phyloP scores from a whole-genome alignment of 2,113 vertebrate genomes.

The Actenoides hombroni region DNA sequence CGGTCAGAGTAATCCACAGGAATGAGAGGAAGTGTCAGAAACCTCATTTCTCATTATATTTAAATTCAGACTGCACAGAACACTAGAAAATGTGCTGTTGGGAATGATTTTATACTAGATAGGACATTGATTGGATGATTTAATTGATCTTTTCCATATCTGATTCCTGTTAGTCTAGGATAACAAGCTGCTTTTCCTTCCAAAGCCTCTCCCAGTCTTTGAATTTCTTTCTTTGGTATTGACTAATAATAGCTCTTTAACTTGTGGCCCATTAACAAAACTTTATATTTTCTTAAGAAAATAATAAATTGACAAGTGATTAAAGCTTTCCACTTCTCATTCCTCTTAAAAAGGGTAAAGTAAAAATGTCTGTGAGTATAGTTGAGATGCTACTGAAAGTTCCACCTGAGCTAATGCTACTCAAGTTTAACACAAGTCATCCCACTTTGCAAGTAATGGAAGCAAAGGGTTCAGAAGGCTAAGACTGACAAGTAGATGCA shows the following conservation, averaged over 20 bases:
- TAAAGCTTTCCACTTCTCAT: background rate
- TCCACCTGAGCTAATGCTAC: background rate
- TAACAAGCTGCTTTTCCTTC: conserved; percentile 10
- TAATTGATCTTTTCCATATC: background rate
- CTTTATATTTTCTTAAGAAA: conserved; percentile 21
- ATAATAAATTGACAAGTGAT: conserved; percentile 43
- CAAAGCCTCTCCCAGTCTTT: background rate
- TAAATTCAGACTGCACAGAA: background rate
- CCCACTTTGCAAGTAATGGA: background rate
- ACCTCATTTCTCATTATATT: background rate
- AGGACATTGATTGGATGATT: background rate
- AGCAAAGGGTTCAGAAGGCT: background rate
- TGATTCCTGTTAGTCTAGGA: conserved; percentile 34
- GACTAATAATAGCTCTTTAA: conserved; percentile 34
- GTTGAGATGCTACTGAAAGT: background rate
- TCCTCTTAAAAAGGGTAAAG: background rate
- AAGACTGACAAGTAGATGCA: background rate
- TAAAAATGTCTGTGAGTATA: background rate
- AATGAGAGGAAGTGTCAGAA: conserved; percentile 33
- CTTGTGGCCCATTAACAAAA: background rate
- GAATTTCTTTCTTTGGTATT: conserved; percentile 24
- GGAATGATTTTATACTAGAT: background rate
- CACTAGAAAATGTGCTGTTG: background rate
- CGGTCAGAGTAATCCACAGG: background rate
- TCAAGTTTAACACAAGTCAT: background rate